Base-by-base conservation (phyloP, 2,113 vertebrate species). In the Coturnix japonica region DNA sequence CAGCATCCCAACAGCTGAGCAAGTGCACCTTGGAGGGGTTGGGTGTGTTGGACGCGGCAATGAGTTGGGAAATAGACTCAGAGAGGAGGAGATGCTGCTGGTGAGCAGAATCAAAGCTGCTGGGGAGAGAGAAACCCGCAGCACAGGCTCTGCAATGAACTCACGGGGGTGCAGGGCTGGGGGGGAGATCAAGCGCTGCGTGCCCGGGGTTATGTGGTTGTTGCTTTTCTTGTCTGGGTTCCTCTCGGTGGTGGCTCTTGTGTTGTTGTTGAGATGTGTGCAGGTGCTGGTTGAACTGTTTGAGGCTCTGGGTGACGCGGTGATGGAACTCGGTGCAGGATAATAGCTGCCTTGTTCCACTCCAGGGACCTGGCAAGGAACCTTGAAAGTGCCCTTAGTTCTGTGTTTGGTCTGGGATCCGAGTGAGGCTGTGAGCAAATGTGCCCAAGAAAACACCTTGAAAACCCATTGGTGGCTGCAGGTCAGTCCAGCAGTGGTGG, bases 291-390 rank as follows among this genome's bases (percentile, higher is more conserved):
- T 82, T 82, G 69, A 87, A 83, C 74, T 4, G 1, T 74, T 85
- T 54, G 59, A 85, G 89, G 44, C 74, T 75, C 51, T 30, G 0
- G 25, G 63, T 51, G 74, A 80, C 64, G 6, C 33, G 15, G 60
- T 87, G 78, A 85, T 71, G 89, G 82, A 72, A 57, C 30, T 46
- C 19, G 65, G 64, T 0, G 0, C 1, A 8, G 71, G 54, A 96
- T 64, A 96, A 96, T 83, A 90, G 82, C 25, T 91, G 46, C 81
- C 86, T 95, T 96, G 94, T 95, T 43, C 72, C 84, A 63, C 72
- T 46, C 47, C 63, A 93, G 79, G 22, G 15, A 87, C 64, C 87
- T 93, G 91, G 67, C 79, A 61, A 71, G 69, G 79, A 47, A 92
- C 82, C 63, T 41, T 77, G 77, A 12, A 93, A 85, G 87, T 43